These are phyloP conservation scores for Mythimna impura DNA, from an alignment of 2,888 invertebrate genomes.

Conservation along the genomic window DNA sequence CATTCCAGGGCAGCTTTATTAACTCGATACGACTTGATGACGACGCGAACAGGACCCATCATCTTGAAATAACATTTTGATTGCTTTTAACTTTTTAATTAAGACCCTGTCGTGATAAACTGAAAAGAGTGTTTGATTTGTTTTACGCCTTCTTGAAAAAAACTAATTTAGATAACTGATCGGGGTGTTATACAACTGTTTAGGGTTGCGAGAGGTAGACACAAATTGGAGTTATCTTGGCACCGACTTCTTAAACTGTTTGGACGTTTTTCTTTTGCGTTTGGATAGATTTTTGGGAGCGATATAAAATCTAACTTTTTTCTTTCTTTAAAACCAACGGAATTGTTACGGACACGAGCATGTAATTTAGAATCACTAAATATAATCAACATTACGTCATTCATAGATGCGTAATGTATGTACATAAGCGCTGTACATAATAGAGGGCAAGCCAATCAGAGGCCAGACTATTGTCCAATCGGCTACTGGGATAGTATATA, in stretches of 20 bases:
- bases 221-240: slow-evolving; percentile 53
- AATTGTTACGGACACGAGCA: too few relatives aligned
- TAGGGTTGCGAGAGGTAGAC: slow-evolving; percentile 33
- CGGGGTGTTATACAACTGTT: slow-evolving; percentile 37
- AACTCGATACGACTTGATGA: slow-evolving; percentile 67
- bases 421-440: too few relatives aligned
- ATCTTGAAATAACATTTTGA: slow-evolving; percentile 68
- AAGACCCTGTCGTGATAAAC: slow-evolving; percentile 64
- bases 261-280: slow-evolving; percentile 29
- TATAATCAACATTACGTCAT: too few relatives aligned
- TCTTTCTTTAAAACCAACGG: not conserved
- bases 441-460: too few relatives aligned
- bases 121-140: slow-evolving; percentile 59
- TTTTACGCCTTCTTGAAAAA: slow-evolving; percentile 58
- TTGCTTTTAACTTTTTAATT: slow-evolving; percentile 79
- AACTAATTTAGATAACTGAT: slow-evolving; percentile 61
- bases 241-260: slow-evolving; percentile 34
- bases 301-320: not conserved
- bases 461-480: too few relatives aligned
- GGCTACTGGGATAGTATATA: too few relatives aligned
- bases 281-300: slow-evolving; percentile 7
- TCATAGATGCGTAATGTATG: too few relatives aligned
- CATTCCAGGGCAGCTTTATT: slow-evolving; percentile 67
- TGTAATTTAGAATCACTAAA: too few relatives aligned
- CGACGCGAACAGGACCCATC: slow-evolving; percentile 60